These are phyloP conservation scores for Amphiprion percula DNA, from an alignment of 2,113 vertebrate genomes.

Conservation along the genomic window DNA sequence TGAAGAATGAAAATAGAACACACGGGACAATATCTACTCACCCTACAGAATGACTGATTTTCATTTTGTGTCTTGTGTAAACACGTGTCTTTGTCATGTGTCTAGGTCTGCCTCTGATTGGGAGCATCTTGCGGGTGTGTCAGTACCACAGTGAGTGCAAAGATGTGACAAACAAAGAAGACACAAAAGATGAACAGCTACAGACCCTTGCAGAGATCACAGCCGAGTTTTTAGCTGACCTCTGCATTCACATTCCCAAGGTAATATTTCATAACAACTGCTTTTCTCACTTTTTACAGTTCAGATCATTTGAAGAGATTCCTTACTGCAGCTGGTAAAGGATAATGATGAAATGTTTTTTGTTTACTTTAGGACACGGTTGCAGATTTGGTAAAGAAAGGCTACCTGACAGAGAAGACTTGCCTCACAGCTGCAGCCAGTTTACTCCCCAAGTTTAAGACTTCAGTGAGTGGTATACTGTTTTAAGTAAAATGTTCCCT, in stretches of 20 bases:
- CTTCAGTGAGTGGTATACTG: constrained; percentile 85
- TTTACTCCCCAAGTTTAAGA: constrained; percentile 86
- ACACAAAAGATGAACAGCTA: constrained; percentile 86
- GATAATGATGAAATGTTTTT: neutral
- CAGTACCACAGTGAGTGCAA: constrained; percentile 85
- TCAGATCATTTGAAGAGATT: neutral
- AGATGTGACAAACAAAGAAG: constrained; percentile 57
- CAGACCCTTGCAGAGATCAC: constrained; percentile 90
- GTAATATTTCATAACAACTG: constrained; percentile 44
- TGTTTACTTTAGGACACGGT: constrained; percentile 84
- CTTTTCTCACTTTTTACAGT: neutral
- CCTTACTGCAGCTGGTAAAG: neutral
- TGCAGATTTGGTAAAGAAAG: constrained; percentile 86
- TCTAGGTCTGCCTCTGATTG: constrained; percentile 87
- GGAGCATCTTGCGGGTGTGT: constrained; percentile 88
- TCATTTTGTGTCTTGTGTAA: neutral
- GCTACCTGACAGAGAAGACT: constrained; percentile 87
- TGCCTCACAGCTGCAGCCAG: constrained; percentile 85
- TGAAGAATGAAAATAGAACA: neutral
- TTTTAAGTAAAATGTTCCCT: neutral
- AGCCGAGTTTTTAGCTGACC: constrained; percentile 91
- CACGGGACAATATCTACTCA: neutral
- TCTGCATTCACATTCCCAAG: constrained; percentile 84
- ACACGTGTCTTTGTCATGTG: constrained; percentile 3
- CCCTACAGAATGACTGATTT: neutral